Evolutionary conservation across 2,797 vertebrate species (phyloP).

Genomic region (Cheracebus regulus): DNA sequence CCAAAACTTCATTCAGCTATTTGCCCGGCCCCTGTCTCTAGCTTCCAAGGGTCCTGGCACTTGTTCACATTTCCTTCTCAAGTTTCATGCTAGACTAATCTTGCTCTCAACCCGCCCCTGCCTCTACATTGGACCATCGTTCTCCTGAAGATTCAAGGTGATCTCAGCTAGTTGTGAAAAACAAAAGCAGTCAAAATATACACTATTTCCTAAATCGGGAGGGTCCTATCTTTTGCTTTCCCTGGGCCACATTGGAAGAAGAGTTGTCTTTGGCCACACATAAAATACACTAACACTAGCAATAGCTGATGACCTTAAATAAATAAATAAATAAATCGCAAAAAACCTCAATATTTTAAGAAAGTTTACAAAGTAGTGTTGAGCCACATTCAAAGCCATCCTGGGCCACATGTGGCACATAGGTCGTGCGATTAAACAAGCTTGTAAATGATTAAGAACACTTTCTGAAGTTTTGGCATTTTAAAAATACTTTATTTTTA

Average conservation of each 20-base stretch:
- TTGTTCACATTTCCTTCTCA: not conserved
- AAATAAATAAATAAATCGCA: not conserved
- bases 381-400: not conserved
- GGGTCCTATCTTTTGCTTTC: not conserved
- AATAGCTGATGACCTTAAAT: not conserved
- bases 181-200: not conserved
- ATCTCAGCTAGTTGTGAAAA: not conserved
- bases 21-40: not conserved
- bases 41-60: not conserved
- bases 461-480: not conserved
- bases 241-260: not conserved
- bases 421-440: not conserved
- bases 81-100: not conserved
- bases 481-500: constrained; percentile 1
- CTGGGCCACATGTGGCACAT: not conserved
- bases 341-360: not conserved
- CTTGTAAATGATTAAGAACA: not conserved
- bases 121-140: not conserved
- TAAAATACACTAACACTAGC: not conserved
- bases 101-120: not conserved
- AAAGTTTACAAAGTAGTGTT: not conserved
- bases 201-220: not conserved
- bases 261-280: not conserved
- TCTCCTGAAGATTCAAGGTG: not conserved
- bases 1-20: not conserved